phyloP scores from a whole-genome alignment of 2,888 invertebrate genomes.

The Tetranychus piercei region DNA sequence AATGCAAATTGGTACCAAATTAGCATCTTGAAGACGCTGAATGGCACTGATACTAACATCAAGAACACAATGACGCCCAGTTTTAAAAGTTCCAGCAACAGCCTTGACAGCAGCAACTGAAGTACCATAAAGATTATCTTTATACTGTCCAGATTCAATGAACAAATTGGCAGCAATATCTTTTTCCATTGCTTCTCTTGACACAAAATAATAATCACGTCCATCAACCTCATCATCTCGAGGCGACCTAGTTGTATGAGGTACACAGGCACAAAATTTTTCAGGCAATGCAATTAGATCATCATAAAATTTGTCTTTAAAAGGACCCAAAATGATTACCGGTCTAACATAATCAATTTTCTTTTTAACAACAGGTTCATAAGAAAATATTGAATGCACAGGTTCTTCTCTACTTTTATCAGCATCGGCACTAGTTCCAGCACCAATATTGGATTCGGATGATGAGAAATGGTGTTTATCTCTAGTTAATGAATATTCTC shows the following conservation, averaged over 20 bases:
- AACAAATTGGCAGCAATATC: conserved; percentile 95
- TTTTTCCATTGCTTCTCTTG: conserved; percentile 87
- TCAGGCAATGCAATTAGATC: conserved; percentile 97
- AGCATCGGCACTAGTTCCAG: neutral
- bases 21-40: conserved; percentile 90
- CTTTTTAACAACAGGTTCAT: conserved; percentile 90
- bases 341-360: conserved; percentile 84
- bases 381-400: conserved; percentile 41
- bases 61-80: conserved; percentile 97
- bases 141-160: conserved; percentile 99
- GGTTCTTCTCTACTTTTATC: conserved; percentile 4
- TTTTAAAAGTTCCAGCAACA: conserved; percentile 54
- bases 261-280: conserved; percentile 97
- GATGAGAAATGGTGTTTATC: conserved; percentile 13
- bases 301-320: conserved; percentile 95
- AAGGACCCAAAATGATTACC: conserved; percentile 89
- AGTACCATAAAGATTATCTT: conserved; percentile 97
- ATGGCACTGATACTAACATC: conserved; percentile 99
- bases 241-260: conserved; percentile 90
- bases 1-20: conserved; percentile 90
- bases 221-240: conserved; percentile 94
- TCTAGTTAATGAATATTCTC: conserved; percentile 5
- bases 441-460: neutral
- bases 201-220: conserved; percentile 96
- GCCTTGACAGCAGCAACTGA: conserved; percentile 90